phyloP scores from a whole-genome alignment of 2,113 vertebrate genomes.

The Anas platyrhynchos region DNA sequence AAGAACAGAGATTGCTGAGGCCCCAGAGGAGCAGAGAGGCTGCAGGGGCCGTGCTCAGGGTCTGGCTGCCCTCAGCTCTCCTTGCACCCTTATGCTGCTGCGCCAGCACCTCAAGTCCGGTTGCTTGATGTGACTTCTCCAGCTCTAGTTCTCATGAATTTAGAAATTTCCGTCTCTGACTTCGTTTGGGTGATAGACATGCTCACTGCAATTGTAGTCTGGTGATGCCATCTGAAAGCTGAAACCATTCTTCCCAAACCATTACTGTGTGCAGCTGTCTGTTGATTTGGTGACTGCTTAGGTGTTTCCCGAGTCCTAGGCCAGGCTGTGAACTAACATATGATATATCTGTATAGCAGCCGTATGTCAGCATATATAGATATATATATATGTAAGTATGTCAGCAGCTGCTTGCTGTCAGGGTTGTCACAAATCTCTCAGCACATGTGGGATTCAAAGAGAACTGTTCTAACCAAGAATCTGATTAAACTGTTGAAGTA shows the following conservation, averaged over 20 bases:
- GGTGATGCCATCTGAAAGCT: not conserved
- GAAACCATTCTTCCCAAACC: not conserved
- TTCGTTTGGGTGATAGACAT: not conserved
- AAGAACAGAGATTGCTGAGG: fast-evolving
- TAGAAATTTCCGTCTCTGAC: not conserved
- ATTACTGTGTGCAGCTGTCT: not conserved
- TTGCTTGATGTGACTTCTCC: not conserved
- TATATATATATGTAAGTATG: not conserved
- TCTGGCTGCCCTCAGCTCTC: fast-evolving
- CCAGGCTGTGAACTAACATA: not conserved
- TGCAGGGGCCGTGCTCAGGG: not conserved
- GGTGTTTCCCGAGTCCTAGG: not conserved
- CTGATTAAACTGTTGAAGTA: not conserved
- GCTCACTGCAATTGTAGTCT: not conserved
- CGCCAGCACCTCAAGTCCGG: not conserved
- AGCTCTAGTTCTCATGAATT: not conserved
- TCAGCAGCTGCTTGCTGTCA: not conserved
- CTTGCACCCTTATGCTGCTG: not conserved
- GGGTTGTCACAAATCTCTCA: not conserved
- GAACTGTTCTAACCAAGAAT: not conserved
- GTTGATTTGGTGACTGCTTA: not conserved
- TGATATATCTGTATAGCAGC: not conserved
- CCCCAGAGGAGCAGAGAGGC: not conserved
- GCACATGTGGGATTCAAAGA: not conserved
- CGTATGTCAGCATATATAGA: not conserved